Evolutionary conservation across 2,888 invertebrate species (phyloP).

Genomic region (Clitarchus hookeri): DNA sequence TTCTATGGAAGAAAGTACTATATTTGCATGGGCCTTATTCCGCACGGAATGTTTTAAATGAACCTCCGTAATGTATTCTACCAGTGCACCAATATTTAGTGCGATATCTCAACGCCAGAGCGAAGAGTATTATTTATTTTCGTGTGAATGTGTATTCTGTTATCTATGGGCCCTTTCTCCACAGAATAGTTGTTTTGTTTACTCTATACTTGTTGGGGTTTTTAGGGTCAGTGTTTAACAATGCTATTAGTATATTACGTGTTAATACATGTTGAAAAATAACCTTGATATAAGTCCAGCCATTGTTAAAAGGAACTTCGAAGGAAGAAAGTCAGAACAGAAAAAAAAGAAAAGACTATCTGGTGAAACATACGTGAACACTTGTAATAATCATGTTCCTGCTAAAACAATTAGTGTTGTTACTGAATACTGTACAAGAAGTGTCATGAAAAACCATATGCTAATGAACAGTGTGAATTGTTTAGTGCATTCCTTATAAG

Average conservation of each 20-base stretch:
- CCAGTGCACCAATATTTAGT: background rate
- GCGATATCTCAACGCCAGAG: background rate
- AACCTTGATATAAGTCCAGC: background rate
- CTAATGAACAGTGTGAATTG: background rate
- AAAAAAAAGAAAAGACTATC: background rate
- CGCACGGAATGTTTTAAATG: background rate
- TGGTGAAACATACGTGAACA: background rate
- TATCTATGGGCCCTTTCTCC: background rate
- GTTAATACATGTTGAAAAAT: background rate
- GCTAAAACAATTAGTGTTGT: background rate
- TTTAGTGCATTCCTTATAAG: background rate
- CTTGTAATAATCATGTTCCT: background rate
- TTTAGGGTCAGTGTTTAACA: background rate
- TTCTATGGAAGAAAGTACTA: background rate
- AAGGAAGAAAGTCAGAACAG: background rate
- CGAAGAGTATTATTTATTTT: background rate
- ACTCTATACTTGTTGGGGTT: background rate
- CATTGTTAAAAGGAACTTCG: background rate
- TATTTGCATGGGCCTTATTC: background rate
- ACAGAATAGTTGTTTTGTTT: background rate
- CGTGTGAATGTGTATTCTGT: background rate
- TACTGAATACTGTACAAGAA: background rate
- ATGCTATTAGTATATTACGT: background rate
- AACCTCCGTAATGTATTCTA: background rate
- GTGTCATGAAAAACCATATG: background rate